Base-by-base conservation (phyloP, 2,113 vertebrate genomes). In the Hypocryptadius cinnamomeus region DNA sequence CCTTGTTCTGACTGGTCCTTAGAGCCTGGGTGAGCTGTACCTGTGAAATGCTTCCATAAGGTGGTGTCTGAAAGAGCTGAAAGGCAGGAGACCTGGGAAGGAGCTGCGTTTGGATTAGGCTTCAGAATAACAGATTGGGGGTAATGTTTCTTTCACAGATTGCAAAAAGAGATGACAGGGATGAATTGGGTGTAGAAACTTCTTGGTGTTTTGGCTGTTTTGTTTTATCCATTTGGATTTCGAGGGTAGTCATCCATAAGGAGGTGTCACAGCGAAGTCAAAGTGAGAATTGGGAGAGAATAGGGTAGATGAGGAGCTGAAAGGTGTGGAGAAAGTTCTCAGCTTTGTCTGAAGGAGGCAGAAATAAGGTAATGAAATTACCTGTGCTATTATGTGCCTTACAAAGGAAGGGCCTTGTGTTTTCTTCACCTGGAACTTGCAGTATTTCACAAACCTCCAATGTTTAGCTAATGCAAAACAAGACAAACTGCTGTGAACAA, bases 401-500 rank as follows among this genome's bases (percentile, higher is more conserved):
- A 12, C 1, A 47, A 50, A 68, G 23, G 72, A 65, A 40, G 11
- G 4, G 54, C n/a, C 39, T 79, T 92, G 23, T 24, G n/a, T 92
- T 92, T 85, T 91, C 64, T 92, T 35, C 69, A 82, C 81, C 19
- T 79, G 60, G 64, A 51, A 30, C 85, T 44, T 87, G 35, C 44
- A 30, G 5, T 57, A 19, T 61, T 59, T 82, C 35, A 22, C 3
- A 5, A 68, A 40, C 23, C 9, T 82, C 23, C 61, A 37, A 50
- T 70, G 70, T 61, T 86, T 76, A 69, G 61, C 50, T 79, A 44
- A 79, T 39, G 24, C 64, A 63, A 88, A 93, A 71, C 79, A 79
- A 89, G 89, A 45, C 87, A 63, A 80, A 94, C 81, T 85, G 70
- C 83, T 90, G 88, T 57, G 72, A 84, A 64, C 59, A 89, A 65